Base-by-base conservation (phyloP, 2,888 invertebrate genomes). In the Phyllotreta striolata region DNA sequence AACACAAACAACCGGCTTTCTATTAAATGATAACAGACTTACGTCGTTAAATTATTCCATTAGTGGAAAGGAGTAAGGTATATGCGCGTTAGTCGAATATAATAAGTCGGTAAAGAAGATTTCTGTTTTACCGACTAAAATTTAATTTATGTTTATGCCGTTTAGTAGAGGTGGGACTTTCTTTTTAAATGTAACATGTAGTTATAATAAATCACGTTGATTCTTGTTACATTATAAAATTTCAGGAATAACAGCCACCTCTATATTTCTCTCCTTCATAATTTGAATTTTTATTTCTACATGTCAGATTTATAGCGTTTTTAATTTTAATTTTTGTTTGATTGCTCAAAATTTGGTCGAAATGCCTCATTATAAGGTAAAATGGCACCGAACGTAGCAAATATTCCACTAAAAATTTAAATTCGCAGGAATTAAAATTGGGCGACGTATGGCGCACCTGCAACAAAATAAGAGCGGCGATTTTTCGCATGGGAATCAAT, bases 371-470 rank as follows among this genome's bases (percentile, higher is more conserved):
- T 77, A 72, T 68, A 77, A 77, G 70, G 77, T 78, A 69, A 46
- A 1, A 3, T n/a, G 52, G 24, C 24, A 12, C n/a, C 8, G 8
- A 8, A 24, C 13, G 12, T 9, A 34, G 9, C 12, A 4, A 24
- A 24, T 3, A 37, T 52, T 37, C 12, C 3, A 12, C 39, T 13
- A 8, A 46, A 7, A 9, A 34, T 3, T 34, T 37, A 38, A 46
- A 51, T 60, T 76, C 72, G 40, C 66, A 81, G 80, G 73, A 81
- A 77, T 75, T 83, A 56, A 81, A 81, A 60, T 81, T 91, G 66
- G 85, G 87, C 51, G 89, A 90, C 79, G 87, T 91, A 59, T 91
- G 92, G 91, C 86, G 90, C 76, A 89, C 89, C 24, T 91, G 91
- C 82, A 91, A 91, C 81, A 92, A 92, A 85, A 90, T 92, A 78